Evolutionary conservation across 2,797 vertebrate genomes (phyloP).

Genomic region (Acestrorhynchus altus): DNA sequence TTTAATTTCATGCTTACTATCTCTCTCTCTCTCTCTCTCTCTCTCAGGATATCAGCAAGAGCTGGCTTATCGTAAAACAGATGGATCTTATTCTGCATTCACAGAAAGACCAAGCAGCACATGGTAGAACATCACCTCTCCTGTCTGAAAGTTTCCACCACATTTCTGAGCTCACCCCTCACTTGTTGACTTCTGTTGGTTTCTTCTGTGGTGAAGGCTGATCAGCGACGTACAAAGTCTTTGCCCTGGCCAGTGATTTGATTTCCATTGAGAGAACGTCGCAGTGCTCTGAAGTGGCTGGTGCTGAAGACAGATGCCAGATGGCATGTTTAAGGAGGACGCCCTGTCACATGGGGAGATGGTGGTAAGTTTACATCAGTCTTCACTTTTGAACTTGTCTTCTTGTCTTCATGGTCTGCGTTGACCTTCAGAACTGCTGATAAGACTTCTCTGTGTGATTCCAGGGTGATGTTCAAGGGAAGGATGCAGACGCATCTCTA

Average conservation of each 20-base stretch:
- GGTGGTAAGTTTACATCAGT: slow-evolving; percentile 66
- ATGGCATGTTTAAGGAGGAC: slow-evolving; percentile 77
- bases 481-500: slow-evolving; percentile 78
- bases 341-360: slow-evolving; percentile 69
- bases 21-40: too few species aligned
- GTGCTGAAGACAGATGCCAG: slow-evolving; percentile 77
- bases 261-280: slow-evolving; percentile 68
- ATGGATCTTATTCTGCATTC: slow-evolving; percentile 43
- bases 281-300: slow-evolving; percentile 84
- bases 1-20: too few species aligned
- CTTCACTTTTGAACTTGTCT: neutral
- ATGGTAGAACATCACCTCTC: slow-evolving; percentile 39
- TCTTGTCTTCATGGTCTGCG: too few species aligned
- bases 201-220: slow-evolving; percentile 74
- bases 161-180: neutral
- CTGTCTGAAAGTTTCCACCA: neutral
- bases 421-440: neutral
- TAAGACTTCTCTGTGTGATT: neutral
- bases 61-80: slow-evolving; percentile 34
- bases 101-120: slow-evolving; percentile 39
- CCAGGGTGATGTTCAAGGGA: slow-evolving; percentile 46
- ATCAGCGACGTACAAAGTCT: slow-evolving; percentile 91
- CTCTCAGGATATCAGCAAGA: slow-evolving; percentile 31
- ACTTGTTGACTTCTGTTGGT: neutral
- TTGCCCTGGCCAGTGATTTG: slow-evolving; percentile 77